These are phyloP conservation scores for Phoxinus dragarum DNA, from an alignment of 2,797 vertebrate species.

Conservation along the genomic window DNA sequence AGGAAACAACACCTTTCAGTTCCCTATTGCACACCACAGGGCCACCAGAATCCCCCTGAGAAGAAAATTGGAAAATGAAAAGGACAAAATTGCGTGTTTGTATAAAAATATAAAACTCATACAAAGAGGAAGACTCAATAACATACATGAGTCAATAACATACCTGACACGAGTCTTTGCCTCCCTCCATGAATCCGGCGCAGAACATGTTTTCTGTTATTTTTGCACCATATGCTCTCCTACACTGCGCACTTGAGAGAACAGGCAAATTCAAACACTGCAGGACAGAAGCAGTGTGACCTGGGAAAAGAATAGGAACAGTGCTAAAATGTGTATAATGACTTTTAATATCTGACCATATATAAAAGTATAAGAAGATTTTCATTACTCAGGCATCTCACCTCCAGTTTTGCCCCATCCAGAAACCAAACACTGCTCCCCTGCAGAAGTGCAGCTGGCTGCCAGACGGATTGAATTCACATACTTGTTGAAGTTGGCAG, in stretches of 20 bases:
- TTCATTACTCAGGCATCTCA: slow-evolving; percentile 42
- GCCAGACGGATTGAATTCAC: slow-evolving; percentile 64
- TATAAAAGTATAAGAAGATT: background rate
- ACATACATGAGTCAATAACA: slow-evolving; percentile 37
- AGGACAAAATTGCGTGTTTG: background rate
- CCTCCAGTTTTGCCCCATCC: slow-evolving; percentile 71
- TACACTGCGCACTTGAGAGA: slow-evolving; percentile 43
- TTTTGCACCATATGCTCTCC: background rate
- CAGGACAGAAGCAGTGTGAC: slow-evolving; percentile 40
- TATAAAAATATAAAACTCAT: background rate
- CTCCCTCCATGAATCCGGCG: slow-evolving; percentile 60
- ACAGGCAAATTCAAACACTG: slow-evolving; percentile 64
- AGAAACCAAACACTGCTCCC: slow-evolving; percentile 66
- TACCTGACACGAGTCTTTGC: slow-evolving; percentile 69
- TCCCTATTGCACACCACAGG: slow-evolving; percentile 76
- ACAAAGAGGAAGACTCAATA: background rate
- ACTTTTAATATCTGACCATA: background rate
- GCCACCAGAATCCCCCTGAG: slow-evolving; percentile 83
- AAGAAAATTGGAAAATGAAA: background rate
- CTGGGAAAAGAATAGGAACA: slow-evolving; percentile 40
- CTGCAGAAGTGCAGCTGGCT: slow-evolving; percentile 53
- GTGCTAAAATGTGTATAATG: background rate
- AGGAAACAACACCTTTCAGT: slow-evolving; percentile 84
- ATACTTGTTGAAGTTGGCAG: slow-evolving; percentile 60
- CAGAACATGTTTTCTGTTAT: slow-evolving; percentile 65